Evolutionary conservation across 2,888 invertebrate species (phyloP), one percentile per base, ranked within the genome.

Genomic region (Griposia aprilina): DNA sequence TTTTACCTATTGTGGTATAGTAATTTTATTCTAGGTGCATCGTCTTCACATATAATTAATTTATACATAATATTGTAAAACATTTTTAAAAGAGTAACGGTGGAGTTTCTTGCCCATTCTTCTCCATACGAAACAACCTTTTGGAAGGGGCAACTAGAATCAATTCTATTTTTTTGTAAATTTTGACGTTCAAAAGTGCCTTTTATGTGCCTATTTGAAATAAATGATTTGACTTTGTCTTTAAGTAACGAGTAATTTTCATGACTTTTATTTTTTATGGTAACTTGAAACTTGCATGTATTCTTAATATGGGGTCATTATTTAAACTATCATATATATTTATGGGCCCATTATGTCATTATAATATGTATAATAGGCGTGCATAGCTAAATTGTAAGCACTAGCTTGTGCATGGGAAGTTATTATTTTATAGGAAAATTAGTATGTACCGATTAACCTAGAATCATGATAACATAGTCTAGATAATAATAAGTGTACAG

Each of bases 391-490:
- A 36, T 52, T 45, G 2, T 20, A 60, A 20, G 7, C 20, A 30
- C 41, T 8, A 13, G n/a, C 48, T 23, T 23, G 41, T 52, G 8
- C 7, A 23, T 26, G 36, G 15, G 3, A 59, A 26, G 26, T 59
- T 63, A 76, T 65, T 59, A 80, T 48, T 69, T 70, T 68, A 59
- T 66, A 80, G 57, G 59, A 41, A 69, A 70, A 75, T 76, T 50
- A 70, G 66, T 48, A 48, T 7, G 6, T 50, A 30, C 8, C 59
- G 41, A 55, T 76, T 81, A 60, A 70, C 80, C 76, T 76, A 45
- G 55, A 67, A 57, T 30, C 15, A 57, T 76, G 60, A 55, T 62
- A 66, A 60, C 48, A 55, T 60, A 50, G 23, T 57, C 23, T 48
- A 2, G 0, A n/a, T 26, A 0, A 55, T 45, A 17, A 30, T 1